A percentile compares a stretch with the other conserved stretches of the same genome.
Conservation (phyloP, 2,888 invertebrate genomes). For the Malthinus flaveolus region DNA sequence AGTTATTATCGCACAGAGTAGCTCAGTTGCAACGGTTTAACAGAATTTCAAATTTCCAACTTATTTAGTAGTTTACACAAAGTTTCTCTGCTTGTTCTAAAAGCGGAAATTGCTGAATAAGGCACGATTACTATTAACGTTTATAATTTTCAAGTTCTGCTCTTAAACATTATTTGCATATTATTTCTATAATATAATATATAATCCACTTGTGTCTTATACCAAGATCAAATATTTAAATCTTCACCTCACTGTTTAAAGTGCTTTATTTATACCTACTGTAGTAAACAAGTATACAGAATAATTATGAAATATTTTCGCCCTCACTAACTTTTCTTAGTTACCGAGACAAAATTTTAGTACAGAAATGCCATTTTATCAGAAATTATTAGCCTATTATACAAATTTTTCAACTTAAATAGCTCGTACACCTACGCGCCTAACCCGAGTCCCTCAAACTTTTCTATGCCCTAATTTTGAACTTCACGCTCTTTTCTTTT, state of each 20-base stretch:
- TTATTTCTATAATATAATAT: slow-evolving; percentile 20
- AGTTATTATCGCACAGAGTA: slow-evolving; percentile 36
- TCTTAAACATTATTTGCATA: slow-evolving; percentile 21
- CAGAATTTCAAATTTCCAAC: slow-evolving; percentile 35
- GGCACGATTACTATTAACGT: slow-evolving; percentile 26
- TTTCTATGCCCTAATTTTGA: no score
- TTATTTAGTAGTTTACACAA: slow-evolving; percentile 35
- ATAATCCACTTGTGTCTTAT: slow-evolving; percentile 1
- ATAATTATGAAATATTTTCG: no score
- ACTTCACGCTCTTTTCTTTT: no score
- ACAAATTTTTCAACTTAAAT: no score
- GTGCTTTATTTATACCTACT: no score
- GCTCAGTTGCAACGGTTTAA: slow-evolving; percentile 34
- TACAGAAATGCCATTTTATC: no score
- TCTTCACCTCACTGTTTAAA: neutral
- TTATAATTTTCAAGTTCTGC: slow-evolving; percentile 22
- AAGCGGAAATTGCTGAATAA: slow-evolving; percentile 33
- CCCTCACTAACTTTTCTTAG: no score
- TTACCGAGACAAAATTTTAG: no score
- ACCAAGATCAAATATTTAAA: slow-evolving; percentile 2
- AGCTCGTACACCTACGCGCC: no score
- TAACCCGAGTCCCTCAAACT: no score
- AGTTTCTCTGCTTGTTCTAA: slow-evolving; percentile 28
- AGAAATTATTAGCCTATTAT: no score
- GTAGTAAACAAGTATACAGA: no score